Evolutionary conservation across 2,888 invertebrate species (phyloP).

Genomic region (Hipparchia sbordonii): DNA sequence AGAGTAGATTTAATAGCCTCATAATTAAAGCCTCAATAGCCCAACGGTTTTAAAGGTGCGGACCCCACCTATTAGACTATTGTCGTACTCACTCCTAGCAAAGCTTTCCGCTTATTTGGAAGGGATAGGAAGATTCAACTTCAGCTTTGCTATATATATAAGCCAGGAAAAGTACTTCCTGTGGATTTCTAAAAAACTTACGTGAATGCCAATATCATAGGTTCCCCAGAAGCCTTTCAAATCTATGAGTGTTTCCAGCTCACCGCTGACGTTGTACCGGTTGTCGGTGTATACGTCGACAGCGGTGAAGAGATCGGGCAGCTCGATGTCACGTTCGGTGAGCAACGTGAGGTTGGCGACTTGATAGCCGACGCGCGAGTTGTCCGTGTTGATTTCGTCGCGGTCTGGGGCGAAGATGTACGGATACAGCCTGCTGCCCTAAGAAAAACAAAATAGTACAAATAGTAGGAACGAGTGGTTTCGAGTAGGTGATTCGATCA

Average conservation of each 20-base stretch:
- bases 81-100: too few species aligned
- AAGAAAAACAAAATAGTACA: slow-evolving; percentile 14
- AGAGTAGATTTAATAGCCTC: too few species aligned
- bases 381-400: slow-evolving; percentile 79
- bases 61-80: too few species aligned
- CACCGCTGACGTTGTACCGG: slow-evolving; percentile 62
- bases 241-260: slow-evolving; percentile 67
- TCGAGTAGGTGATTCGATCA: not conserved
- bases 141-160: not conserved
- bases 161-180: not conserved
- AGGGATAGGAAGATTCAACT: too few species aligned
- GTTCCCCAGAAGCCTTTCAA: slow-evolving; percentile 83
- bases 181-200: slow-evolving; percentile 49
- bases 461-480: not conserved
- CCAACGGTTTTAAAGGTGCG: too few species aligned
- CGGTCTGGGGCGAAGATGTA: slow-evolving; percentile 76
- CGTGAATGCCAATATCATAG: slow-evolving; percentile 77
- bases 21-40: too few species aligned
- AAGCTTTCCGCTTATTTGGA: too few species aligned
- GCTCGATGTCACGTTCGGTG: slow-evolving; percentile 53
- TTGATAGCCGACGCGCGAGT: slow-evolving; percentile 79
- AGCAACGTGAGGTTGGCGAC: slow-evolving; percentile 59
- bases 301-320: slow-evolving; percentile 56
- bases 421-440: slow-evolving; percentile 56
- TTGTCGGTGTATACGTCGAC: slow-evolving; percentile 29